Base-by-base conservation (phyloP, 2,113 vertebrate species). In the Pelvicachromis taeniatus region DNA sequence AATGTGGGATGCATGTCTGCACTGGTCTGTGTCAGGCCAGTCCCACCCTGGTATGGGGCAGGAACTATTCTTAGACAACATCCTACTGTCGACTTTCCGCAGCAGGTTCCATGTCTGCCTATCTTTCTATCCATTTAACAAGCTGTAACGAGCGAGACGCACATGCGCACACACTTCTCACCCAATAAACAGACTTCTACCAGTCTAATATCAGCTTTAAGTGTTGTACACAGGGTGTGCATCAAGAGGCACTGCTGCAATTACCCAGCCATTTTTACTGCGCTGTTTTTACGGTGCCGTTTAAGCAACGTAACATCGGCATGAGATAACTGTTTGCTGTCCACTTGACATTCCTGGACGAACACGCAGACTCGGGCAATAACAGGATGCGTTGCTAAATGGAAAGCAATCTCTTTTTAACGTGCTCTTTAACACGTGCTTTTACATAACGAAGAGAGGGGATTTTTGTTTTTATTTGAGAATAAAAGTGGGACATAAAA, bases 261-360 rank as follows among this genome's bases (percentile, higher is more conserved):
- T 90, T 87, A 91, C 58, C 61, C 83, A 52, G 52, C 56, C 78
- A 77, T 84, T 86, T 93, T 93, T 88, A 93, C 81, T 77, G 88
- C 89, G n/a, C 81, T 83, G 84, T 83, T 86, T 93, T 93, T 88
- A 93, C 82, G 77, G 88, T 81, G 13, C 82, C 8, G 50, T 85
- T 68, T 82, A 70, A 45, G 80, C 88, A 93, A 86, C 94, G 95
- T 94, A 94, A 93, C 93, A 95, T 86, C 85, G 48, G 87, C 89
- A 93, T 96, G 95, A 96, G 92, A 91, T 91, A 95, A 94, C 89
- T 92, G 91, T 93, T 92, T 91, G 91, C 83, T 87, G 92, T 87
- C 91, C 90, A 94, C 89, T 93, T 89, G 90, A 93, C 92, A 94
- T 95, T 92, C 93, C 80, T 92, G 14, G 80, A 88, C 48, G 54